phyloP scores from a whole-genome alignment of 2,888 invertebrate species.

The Acleris emargana region DNA sequence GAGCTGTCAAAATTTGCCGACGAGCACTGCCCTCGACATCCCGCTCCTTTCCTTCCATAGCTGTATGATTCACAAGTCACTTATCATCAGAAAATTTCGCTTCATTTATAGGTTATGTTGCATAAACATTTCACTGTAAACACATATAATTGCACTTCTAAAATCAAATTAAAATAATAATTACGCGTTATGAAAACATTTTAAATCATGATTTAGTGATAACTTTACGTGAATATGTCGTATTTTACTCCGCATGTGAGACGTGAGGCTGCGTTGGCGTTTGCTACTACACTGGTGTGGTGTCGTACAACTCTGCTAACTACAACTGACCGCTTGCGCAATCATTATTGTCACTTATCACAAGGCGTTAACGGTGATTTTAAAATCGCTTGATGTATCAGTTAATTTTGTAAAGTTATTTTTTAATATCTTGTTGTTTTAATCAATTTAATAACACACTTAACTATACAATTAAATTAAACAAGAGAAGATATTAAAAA shows the following conservation, averaged over 20 bases:
- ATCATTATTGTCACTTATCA: neutral
- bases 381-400: no score
- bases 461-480: no score
- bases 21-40: constrained; percentile 52
- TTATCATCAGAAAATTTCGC: constrained; percentile 19
- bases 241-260: neutral
- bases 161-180: neutral
- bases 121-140: constrained; percentile 25
- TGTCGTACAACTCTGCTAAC: neutral
- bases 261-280: constrained; percentile 1
- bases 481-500: no score
- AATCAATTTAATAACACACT: no score
- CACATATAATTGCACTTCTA: neutral
- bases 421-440: no score
- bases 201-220: constrained; percentile 23
- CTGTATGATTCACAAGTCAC: constrained; percentile 28
- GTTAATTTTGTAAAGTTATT: no score
- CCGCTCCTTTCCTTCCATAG: constrained; percentile 51
- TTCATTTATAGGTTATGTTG: constrained; percentile 34
- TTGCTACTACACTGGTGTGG: constrained; percentile 11
- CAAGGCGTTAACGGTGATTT: neutral
- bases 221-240: constrained; percentile 5
- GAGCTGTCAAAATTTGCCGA: constrained; percentile 62
- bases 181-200: neutral
- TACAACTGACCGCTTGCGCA: neutral